Conservation (phyloP, 2,888 invertebrate genomes). For the Noctua fimbriata region DNA sequence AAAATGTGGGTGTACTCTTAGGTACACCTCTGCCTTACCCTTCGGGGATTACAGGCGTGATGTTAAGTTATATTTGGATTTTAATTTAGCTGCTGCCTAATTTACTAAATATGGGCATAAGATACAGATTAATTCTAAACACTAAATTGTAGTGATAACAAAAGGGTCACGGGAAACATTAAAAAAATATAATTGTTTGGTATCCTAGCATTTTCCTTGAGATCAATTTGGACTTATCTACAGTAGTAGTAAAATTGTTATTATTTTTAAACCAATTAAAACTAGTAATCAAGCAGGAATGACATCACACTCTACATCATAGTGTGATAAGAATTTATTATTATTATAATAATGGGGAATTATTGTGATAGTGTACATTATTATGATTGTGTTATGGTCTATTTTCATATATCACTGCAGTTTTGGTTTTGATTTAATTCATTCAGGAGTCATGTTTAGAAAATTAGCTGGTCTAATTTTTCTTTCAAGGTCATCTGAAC, state of each 20-base stretch:
- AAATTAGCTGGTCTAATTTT: not conserved
- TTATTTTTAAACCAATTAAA: slow-evolving; percentile 52
- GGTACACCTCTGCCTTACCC: no score
- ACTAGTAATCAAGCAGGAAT: slow-evolving; percentile 29
- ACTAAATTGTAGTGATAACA: not conserved
- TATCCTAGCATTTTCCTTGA: slow-evolving; percentile 20
- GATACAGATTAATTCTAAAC: not conserved
- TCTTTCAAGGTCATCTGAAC: not conserved
- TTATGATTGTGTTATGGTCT: slow-evolving; percentile 8
- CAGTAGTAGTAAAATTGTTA: slow-evolving; percentile 20
- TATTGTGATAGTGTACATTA: slow-evolving; percentile 33
- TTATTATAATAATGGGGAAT: slow-evolving; percentile 34
- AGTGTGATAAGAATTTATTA: slow-evolving; percentile 50
- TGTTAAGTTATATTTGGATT: not conserved
- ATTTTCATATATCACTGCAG: slow-evolving; percentile 2
- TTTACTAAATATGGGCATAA: not conserved
- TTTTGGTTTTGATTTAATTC: slow-evolving; percentile 13
- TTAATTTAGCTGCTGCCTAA: not conserved
- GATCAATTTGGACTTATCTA: slow-evolving; percentile 21
- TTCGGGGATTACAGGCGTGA: no score
- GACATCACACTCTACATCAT: slow-evolving; percentile 58
- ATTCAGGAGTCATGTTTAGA: not conserved
- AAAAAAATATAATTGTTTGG: not conserved
- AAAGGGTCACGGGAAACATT: not conserved
- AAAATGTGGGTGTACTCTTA: no score